Conservation (phyloP, 30 jellyfish, hydroid and myxozoan species). For the Aurelia coerulea region DNA sequence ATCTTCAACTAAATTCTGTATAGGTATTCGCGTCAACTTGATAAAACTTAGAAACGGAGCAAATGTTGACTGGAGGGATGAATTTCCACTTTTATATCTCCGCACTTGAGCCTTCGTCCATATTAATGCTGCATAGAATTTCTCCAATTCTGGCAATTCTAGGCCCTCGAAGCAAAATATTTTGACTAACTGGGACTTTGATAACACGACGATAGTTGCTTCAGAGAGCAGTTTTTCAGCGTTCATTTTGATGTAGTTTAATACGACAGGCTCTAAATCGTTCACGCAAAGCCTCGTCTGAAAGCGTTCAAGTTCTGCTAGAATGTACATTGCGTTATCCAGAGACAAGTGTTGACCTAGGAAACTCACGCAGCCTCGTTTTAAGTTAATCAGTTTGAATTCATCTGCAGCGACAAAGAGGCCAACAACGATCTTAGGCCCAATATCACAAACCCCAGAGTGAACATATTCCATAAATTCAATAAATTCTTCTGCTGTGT, state of each 20-base stretch:
- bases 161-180: slow-evolving; percentile 31
- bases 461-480: slow-evolving; percentile 61
- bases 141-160: slow-evolving; percentile 33
- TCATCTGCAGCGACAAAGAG: slow-evolving; percentile 68
- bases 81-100: slow-evolving; percentile 5
- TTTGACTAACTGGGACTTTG: slow-evolving; percentile 45
- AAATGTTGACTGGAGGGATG: slow-evolving; percentile 38
- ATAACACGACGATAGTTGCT: slow-evolving; percentile 38
- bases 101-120: slow-evolving; percentile 68
- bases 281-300: slow-evolving; percentile 43
- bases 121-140: slow-evolving; percentile 60
- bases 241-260: slow-evolving; percentile 20
- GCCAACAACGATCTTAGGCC: slow-evolving; percentile 61
- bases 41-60: slow-evolving; percentile 59
- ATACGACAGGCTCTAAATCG: slow-evolving; percentile 8
- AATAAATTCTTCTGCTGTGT: slow-evolving; percentile 22
- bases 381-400: slow-evolving; percentile 41
- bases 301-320: slow-evolving; percentile 47
- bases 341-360: slow-evolving; percentile 32
- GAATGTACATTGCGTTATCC: slow-evolving; percentile 53
- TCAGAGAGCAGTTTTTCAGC: slow-evolving; percentile 44
- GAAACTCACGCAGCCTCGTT: slow-evolving; percentile 43
- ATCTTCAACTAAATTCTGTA: slow-evolving; percentile 67
- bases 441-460: slow-evolving; percentile 57
- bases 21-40: slow-evolving; percentile 56